Conservation (phyloP, 2,113 vertebrate species). For the Channa maculata region DNA sequence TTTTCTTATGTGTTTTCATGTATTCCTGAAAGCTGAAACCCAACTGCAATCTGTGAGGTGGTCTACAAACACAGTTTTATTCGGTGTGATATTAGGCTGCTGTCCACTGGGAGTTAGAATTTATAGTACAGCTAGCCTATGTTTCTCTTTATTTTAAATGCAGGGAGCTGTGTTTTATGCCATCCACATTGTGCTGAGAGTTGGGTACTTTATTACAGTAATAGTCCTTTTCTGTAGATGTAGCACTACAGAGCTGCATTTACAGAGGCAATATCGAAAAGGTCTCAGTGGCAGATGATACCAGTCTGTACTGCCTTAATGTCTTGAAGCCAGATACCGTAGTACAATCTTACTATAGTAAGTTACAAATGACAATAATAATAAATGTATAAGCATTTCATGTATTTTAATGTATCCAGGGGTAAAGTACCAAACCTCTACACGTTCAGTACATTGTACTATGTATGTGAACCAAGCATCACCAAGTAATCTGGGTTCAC, state of each 20-base stretch:
- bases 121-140: not conserved
- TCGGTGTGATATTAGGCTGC: not conserved
- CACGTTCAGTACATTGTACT: not conserved
- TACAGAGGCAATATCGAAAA: constrained; percentile 27
- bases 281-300: constrained; percentile 1
- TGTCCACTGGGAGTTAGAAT: not conserved
- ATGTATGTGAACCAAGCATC: not conserved
- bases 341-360: constrained; percentile 35
- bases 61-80: not conserved
- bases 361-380: constrained; percentile 18
- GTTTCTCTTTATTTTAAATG: constrained; percentile 7
- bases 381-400: constrained; percentile 1
- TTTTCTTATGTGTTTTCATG: not conserved
- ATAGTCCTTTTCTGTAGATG: constrained; percentile 11
- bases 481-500: not conserved
- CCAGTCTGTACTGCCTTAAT: not conserved
- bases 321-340: constrained; percentile 21
- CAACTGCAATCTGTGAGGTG: not conserved
- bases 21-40: not conserved
- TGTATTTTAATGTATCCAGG: constrained; percentile 3
- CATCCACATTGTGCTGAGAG: not conserved
- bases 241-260: constrained; percentile 1
- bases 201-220: not conserved
- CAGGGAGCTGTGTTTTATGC: not conserved
- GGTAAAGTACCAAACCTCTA: constrained; percentile 4